Base-by-base conservation (phyloP, 2,113 vertebrate species). In the Oostethus manadensis region DNA sequence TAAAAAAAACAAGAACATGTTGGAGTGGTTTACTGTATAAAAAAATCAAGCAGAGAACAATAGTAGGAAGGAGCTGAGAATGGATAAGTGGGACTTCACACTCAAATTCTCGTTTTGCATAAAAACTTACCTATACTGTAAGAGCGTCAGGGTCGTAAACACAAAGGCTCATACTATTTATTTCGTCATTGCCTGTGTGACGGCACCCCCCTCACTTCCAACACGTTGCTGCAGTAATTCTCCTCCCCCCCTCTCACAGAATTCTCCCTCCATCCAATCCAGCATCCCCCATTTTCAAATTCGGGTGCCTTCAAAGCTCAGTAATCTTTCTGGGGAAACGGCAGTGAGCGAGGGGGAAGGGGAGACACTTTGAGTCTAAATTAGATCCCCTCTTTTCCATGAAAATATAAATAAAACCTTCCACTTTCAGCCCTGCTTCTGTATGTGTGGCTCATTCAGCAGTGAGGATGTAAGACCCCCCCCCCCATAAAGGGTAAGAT, bases 301-400 rank as follows among this genome's bases (percentile, higher is more conserved):
- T 71, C 72, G 63, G 71, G 72, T 78, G 68, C 57, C 69, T 83
- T 83, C 71, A 82, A 82, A 80, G 70, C 70, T 66, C 72, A 63
- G 60, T 87, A 79, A 82, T 84, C 81, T 80, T 76, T 85, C 72
- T 64, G 68, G 78, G 62, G 80, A 80, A 68, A 65, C 68, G 57
- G 66, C 70, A 78, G 60, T 74, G 71, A 77, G 71, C 54, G 66
- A 73, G 67, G 54, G 46, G 23, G 10, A 64, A 48, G 53, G 62
- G 49, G 73, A 7, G 29, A 38, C 13, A 35, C 62, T 61, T 53
- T 62, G 70, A 23, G 42, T 26, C 7, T 26, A 18, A 70, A 79
- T 78, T 72, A 76, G 51, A 76, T 67, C 54, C 68, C 55, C 42
- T 42, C 56, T 71, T 49, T 51, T 23, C 5, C 21, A 40, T 51